Base-by-base conservation (phyloP, 2,888 invertebrate species). In the Byasa hedistus region DNA sequence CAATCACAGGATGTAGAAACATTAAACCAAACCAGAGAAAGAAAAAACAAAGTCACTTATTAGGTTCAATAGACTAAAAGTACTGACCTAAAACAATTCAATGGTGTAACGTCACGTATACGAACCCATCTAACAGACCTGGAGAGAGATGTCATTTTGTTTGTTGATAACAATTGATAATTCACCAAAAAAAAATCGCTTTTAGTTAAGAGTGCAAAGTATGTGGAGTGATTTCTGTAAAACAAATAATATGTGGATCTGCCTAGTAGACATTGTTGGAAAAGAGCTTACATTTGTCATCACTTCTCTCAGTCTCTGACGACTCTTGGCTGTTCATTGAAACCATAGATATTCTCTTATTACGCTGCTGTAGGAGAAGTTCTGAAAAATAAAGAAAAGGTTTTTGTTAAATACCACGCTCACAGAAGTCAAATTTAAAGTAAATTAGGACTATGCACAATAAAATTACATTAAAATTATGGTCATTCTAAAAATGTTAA, bases 71-170 rank as follows among this genome's bases (percentile, higher is more conserved):
- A 54, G 52, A 22, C 81, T 84, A 82, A 81, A 81, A 77, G 71
- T 89, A 91, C 91, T 91, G 85, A 91, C 91, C 90, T 90, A 83
- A 87, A 87, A 82, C 82, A 84, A 85, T 78, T 89, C 87, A 88
- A 84, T 87, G 89, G 81, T 85, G 87, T 81, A 85, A 83, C 81
- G 83, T 87, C 82, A 89, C 87, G 87, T 81, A 79, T 79, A 90
- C 87, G 88, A 80, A 90, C 86, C 84, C 89, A 75, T 82, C 84
- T 87, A 88, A 84, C 72, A 83, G 82, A 91, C 91, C 91, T 91
- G 91, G 75, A 83, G 88, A 87, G 73, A 89, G 85, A 89, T 76
- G 75, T 72, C 74, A 73, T 64, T 23, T 57, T 59, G 19, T 55
- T 59, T 60, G 60, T 67, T 67, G 27, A 60, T 63, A 36, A 65